A percentile compares a stretch with the other conserved stretches of the same genome.
These are phyloP conservation scores for Cristatella mucedo DNA, from an alignment of 2,888 invertebrate genomes.

Conservation along the genomic window DNA sequence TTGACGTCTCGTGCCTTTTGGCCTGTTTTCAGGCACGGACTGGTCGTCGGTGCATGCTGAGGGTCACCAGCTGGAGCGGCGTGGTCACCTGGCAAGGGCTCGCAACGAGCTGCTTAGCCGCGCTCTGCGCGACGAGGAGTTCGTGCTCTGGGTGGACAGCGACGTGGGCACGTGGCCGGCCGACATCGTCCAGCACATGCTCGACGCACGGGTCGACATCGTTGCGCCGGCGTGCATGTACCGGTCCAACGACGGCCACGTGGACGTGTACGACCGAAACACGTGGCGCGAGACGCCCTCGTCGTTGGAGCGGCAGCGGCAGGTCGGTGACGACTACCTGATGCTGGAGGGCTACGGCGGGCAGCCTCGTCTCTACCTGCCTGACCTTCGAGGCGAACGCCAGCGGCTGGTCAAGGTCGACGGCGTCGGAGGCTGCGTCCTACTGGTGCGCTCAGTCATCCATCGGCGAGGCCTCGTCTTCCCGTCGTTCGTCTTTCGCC, in stretches of 20 bases:
- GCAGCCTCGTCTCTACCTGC: conserved; percentile 19
- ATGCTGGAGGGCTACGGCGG: conserved; percentile 26
- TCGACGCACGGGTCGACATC: conserved; percentile 21
- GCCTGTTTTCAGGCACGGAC: conserved; percentile 12
- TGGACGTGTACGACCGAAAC: conserved; percentile 23
- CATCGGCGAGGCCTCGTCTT: conserved; percentile 26
- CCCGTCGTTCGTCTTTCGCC: conserved; percentile 21
- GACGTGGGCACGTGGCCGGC: conserved; percentile 21
- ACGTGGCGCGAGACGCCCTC: conserved; percentile 27
- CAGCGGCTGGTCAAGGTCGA: conserved; percentile 25
- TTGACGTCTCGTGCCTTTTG: too few species aligned
- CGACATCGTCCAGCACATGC: conserved; percentile 25
- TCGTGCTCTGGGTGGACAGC: conserved; percentile 30
- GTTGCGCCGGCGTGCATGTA: conserved; percentile 24
- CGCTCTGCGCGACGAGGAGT: conserved; percentile 18
- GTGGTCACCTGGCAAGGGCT: conserved; percentile 24
- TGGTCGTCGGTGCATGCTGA: conserved; percentile 20
- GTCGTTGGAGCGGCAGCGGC: conserved; percentile 18
- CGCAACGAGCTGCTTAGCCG: conserved; percentile 21
- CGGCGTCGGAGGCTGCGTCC: conserved; percentile 29
- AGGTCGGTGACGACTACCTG: conserved; percentile 16
- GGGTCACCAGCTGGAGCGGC: conserved; percentile 18
- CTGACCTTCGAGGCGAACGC: conserved; percentile 23
- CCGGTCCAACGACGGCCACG: conserved; percentile 13
- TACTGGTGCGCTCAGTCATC: conserved; percentile 21